Evolutionary conservation across 2,888 invertebrate genomes (phyloP), one percentile per base, ranked within the genome.

Genomic region (Heteromyza rotundicornis): DNA sequence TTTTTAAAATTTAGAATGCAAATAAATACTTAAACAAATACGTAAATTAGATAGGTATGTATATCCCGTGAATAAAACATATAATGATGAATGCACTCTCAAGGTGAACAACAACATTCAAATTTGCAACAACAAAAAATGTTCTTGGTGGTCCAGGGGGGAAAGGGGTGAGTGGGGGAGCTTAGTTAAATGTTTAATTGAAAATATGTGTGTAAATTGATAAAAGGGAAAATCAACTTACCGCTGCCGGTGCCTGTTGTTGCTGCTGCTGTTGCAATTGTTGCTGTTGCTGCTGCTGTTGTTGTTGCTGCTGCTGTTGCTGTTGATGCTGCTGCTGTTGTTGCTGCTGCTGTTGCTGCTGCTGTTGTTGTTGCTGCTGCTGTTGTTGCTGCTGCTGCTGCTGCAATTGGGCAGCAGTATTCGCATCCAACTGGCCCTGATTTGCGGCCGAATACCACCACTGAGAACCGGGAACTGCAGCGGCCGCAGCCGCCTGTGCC

Each of bases 361-460:
- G 78, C 20, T 79, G 79, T 24, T 82, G 82, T 44, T 81, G 80
- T 17, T 82, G 82, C 35, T 81, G 80, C 64, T 86, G 85, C 68
- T 87, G 87, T 32, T 85, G 84, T 81, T 87, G 84, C 57, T 83
- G 83, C 57, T 82, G 81, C 59, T 83, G 82, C 62, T 85, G 84
- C 70, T 84, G 84, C 73, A 85, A 82, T 69, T 86, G 86, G 73
- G 88, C 87, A 79, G 88, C 85, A 71, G 87, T 85, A 82, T 87
- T 88, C 76, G 88, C 87, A 73, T 85, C 84, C 66, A 85, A 83
- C 75, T 83, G 84, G 36, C 81, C 80, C 70, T 82, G 83, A 74
- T 83, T 86, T 79, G 86, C 89, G 66, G 88, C 86, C 74, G 89
- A 86, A 68, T 90, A 87, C 86, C 91, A 92, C 92, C 92, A 92